Evolutionary conservation across 2,888 invertebrate species (phyloP).

Genomic region (Nomada ferruginata): DNA sequence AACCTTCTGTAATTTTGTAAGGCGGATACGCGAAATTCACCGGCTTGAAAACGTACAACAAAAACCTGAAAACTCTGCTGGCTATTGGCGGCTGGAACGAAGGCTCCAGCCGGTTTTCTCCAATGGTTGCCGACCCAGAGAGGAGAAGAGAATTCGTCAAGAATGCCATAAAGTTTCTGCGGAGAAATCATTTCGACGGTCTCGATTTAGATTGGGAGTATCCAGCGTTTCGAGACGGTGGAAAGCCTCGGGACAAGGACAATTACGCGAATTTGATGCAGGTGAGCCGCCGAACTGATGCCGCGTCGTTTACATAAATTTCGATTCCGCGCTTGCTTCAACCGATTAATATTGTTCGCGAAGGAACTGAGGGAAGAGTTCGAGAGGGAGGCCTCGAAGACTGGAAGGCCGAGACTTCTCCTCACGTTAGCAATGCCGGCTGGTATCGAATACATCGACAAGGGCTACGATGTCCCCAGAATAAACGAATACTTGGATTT

Average conservation of each 20-base stretch:
- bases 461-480: constrained; percentile 95
- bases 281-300: constrained; percentile 82
- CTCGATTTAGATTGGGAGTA: constrained; percentile 97
- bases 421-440: constrained; percentile 98
- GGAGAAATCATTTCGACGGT: constrained; percentile 97
- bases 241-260: constrained; percentile 90
- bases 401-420: constrained; percentile 91
- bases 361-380: constrained; percentile 95
- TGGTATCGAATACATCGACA: constrained; percentile 96
- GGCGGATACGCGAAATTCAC: constrained; percentile 98
- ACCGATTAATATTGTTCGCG: neutral
- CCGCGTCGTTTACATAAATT: neutral
- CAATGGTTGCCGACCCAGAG: constrained; percentile 92
- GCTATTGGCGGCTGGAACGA: constrained; percentile 98
- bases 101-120: constrained; percentile 93
- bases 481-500: constrained; percentile 96
- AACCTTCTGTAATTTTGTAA: constrained; percentile 77
- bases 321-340: neutral
- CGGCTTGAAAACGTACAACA: constrained; percentile 96
- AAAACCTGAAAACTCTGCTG: constrained; percentile 94
- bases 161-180: constrained; percentile 93
- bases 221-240: constrained; percentile 91
- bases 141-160: constrained; percentile 92
- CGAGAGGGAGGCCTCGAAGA: constrained; percentile 93
- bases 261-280: constrained; percentile 95